Base-by-base conservation (phyloP, 1,140 invertebrate species). In the Macrotrachela quadricornifera region DNA sequence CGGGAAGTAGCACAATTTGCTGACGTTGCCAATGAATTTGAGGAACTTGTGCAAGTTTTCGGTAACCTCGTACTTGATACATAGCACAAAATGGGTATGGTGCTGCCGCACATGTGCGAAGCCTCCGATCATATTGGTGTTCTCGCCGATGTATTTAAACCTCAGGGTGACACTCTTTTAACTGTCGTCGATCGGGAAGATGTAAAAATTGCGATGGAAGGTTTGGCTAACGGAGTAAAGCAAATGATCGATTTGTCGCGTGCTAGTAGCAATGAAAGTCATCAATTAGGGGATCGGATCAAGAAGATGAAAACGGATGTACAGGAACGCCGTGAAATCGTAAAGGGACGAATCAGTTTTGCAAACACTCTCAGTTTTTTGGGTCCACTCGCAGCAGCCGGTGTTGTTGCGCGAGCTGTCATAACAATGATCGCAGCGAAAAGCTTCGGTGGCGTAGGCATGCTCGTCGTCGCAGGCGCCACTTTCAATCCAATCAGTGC, bases 1-100 rank as follows among this genome's bases (percentile, higher is more conserved):
- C 11, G 46, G 46, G 51, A 53, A 48, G 46, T 53, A 36, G 40
- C 41, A 46, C 43, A 53, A 39, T 53, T 40, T 46, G 44, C 51
- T 14, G 51, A 53, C 15, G 21, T 53, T 18, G 51, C 51, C 6
- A 53, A 41, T 41, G 46, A 36, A 15, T 53, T 53, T 46, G 36
- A 45, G 21, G 43, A 21, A 11, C 30, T 53, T 10, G 46, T 53
- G 37, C 51, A 53, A 38, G 37, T 44, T n/a, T 53, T 53, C 38
- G 21, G 46, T 16, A 53, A 53, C 46, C 10, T 53, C 16, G 51
- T 53, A 1, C 40, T 53, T 10, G 46, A 53, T 42, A 53, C 51
- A 6, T 16, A 53, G 44, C 51, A 53, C 8, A 53, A 53, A 41
- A 39, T 53, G 40, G 46, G 41, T 41, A 46, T 53, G 44, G 51